phyloP scores from a whole-genome alignment of 2,113 vertebrate genomes.

The Oxyruncus cristatus region DNA sequence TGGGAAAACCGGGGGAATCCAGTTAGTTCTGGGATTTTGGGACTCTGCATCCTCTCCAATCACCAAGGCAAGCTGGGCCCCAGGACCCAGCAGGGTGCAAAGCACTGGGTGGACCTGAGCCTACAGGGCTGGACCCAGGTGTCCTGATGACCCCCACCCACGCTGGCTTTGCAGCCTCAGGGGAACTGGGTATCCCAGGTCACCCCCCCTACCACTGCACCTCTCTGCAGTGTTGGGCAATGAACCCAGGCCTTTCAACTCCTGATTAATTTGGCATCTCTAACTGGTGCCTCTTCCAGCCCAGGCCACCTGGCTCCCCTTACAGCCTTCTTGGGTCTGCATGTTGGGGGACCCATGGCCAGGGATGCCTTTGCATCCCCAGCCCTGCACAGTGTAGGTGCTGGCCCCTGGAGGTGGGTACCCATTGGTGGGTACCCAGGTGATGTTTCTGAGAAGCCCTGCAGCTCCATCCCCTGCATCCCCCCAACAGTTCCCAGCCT shows the following conservation, averaged over 20 bases:
- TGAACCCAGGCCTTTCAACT: neutral
- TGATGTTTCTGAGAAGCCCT: neutral
- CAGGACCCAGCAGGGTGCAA: rapidly evolving
- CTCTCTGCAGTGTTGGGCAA: slow-evolving; percentile 51
- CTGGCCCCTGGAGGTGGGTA: neutral
- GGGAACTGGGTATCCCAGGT: neutral
- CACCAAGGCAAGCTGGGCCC: neutral
- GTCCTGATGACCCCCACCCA: rapidly evolving
- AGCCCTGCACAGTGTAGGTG: neutral
- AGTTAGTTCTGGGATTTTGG: neutral
- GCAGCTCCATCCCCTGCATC: rapidly evolving
- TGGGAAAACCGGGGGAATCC: neutral
- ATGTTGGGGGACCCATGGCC: neutral
- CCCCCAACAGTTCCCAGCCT: neutral
- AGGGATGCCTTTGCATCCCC: neutral
- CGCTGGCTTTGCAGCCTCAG: neutral
- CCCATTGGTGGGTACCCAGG: neutral
- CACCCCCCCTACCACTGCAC: rapidly evolving
- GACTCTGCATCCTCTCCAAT: neutral
- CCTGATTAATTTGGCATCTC: slow-evolving; percentile 32
- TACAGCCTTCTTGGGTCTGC: neutral
- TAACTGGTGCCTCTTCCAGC: neutral
- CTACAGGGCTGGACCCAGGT: neutral
- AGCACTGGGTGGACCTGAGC: neutral
- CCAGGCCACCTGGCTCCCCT: slow-evolving; percentile 18